These are phyloP conservation scores for Podarcis raffonei DNA, from an alignment of 2,113 vertebrate species.

Conservation along the genomic window DNA sequence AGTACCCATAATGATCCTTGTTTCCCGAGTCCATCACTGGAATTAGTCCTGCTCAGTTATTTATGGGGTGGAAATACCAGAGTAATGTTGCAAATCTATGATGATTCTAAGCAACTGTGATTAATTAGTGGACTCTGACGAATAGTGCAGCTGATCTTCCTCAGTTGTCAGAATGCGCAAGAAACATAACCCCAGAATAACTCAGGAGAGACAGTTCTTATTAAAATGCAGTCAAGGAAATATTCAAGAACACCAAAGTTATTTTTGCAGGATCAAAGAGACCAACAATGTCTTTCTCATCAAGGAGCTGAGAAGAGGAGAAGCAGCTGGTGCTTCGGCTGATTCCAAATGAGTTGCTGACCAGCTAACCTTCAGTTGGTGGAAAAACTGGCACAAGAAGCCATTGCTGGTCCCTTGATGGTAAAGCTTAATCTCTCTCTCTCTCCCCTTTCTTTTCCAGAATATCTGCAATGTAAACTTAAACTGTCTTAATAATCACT, in stretches of 20 bases:
- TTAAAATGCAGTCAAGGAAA: neutral
- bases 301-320: neutral
- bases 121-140: neutral
- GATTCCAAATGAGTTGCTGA: neutral
- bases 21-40: neutral
- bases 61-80: neutral
- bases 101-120: neutral
- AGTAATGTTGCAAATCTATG: neutral
- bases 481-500: no score
- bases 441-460: no score
- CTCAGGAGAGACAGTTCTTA: neutral
- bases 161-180: neutral
- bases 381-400: no score
- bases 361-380: no score
- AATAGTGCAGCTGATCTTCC: neutral
- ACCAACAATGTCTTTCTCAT: neutral
- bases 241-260: neutral
- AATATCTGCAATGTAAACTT: no score
- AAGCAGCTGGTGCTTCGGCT: neutral
- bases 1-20: neutral
- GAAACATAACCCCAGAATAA: neutral
- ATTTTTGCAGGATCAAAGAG: neutral
- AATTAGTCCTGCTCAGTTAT: neutral
- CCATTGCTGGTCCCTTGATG: no score
- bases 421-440: no score